Evolutionary conservation across 1,140 invertebrate genomes (phyloP).

Genomic region (Epicauta chinensis): DNA sequence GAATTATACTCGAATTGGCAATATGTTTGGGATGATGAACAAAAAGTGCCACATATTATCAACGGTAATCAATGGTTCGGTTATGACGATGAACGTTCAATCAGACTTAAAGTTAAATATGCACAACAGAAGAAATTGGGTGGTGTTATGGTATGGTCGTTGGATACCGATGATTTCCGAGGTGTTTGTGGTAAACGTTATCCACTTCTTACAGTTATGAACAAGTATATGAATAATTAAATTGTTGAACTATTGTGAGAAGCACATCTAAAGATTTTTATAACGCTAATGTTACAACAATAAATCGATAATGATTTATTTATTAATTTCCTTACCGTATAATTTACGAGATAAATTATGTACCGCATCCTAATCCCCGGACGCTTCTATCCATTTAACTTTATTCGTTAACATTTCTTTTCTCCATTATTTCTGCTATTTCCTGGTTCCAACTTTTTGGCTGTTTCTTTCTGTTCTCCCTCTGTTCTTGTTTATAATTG

Average conservation of each 20-base stretch:
- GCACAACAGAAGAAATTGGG: constrained; percentile 48
- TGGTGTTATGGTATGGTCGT: constrained; percentile 56
- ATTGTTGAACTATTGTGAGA: constrained; percentile 2
- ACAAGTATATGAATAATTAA: constrained; percentile 23
- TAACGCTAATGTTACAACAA: no score
- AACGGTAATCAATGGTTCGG: constrained; percentile 10
- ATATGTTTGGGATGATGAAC: constrained; percentile 25
- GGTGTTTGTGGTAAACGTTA: constrained; percentile 53
- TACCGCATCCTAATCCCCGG: no score
- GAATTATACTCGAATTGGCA: constrained; percentile 36
- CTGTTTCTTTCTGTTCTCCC: no score
- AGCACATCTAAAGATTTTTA: no score
- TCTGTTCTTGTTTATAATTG: no score
- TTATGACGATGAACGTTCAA: constrained; percentile 2
- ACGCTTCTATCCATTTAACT: no score
- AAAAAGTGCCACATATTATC: constrained; percentile 5
- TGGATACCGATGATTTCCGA: constrained; percentile 34
- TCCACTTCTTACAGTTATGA: constrained; percentile 52
- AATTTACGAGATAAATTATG: no score
- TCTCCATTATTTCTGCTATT: no score
- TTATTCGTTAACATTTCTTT: no score
- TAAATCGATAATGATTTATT: no score
- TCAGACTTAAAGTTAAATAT: constrained; percentile 38
- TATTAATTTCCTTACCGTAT: no score
- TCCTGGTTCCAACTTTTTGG: no score